A percentile compares a stretch with the other conserved stretches of the same genome.
phyloP scores from a whole-genome alignment of 2,113 vertebrate species.

The Chamaea fasciata region DNA sequence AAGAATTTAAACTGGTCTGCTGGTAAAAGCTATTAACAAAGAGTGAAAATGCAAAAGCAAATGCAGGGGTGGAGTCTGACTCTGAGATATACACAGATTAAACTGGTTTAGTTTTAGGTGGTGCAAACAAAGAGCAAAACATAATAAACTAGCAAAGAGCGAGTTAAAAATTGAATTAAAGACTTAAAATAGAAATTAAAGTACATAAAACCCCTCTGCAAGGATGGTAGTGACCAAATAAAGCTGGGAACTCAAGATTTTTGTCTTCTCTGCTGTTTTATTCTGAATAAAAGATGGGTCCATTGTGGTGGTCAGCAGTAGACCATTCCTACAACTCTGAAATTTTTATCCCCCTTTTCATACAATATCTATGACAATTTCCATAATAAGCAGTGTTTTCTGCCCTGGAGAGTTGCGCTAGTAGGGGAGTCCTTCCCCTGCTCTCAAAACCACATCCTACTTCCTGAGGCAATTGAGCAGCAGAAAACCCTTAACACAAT shows the following conservation, averaged over 20 bases:
- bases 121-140: too few species aligned
- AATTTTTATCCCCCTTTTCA: background rate
- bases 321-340: background rate
- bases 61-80: background rate
- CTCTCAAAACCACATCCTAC: background rate
- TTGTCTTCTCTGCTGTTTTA: background rate
- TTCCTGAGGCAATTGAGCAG: background rate
- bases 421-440: background rate
- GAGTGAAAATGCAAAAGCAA: background rate
- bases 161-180: too few species aligned
- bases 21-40: background rate
- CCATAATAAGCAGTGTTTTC: background rate
- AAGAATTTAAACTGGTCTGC: conserved; percentile 40
- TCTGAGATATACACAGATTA: background rate
- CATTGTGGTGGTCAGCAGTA: background rate
- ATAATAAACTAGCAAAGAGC: too few species aligned
- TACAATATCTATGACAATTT: background rate
- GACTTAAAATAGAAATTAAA: too few species aligned
- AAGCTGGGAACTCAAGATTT: background rate
- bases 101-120: too few species aligned
- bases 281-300: background rate
- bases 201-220: too few species aligned
- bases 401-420: background rate
- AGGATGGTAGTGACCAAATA: background rate
- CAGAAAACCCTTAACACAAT: background rate